phyloP scores from a whole-genome alignment of 2,113 vertebrate species.

The Vicugna pacos region DNA sequence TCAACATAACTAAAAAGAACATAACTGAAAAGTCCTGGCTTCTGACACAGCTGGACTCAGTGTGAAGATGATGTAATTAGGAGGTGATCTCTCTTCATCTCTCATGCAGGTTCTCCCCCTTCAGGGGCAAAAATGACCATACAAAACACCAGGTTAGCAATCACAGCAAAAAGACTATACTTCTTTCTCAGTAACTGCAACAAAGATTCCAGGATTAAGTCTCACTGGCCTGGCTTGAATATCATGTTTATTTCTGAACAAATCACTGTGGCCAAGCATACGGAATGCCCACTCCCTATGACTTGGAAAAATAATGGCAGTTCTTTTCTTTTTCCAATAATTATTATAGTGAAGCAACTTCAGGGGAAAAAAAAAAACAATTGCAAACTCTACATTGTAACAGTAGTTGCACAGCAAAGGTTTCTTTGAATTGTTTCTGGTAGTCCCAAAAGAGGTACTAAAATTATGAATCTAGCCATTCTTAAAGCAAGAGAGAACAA shows the following conservation, averaged over 20 bases:
- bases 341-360: conserved; percentile 39
- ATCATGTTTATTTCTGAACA: conserved; percentile 19
- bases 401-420: neutral
- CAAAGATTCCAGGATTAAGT: neutral
- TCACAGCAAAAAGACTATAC: neutral
- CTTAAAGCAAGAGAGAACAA: conserved; percentile 26
- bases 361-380: neutral
- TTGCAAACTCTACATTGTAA: neutral
- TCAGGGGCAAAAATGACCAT: neutral
- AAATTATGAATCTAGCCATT: conserved; percentile 9
- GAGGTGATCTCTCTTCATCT: neutral
- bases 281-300: neutral
- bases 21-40: conserved; percentile 21
- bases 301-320: neutral
- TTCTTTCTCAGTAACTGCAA: conserved; percentile 8
- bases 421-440: conserved; percentile 14
- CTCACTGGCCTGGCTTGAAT: neutral
- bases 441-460: neutral
- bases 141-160: neutral
- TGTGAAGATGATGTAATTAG: neutral
- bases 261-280: neutral
- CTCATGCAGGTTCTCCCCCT: neutral
- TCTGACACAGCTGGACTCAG: neutral
- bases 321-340: conserved; percentile 50
- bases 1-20: conserved; percentile 43